A percentile compares a stretch with the other conserved stretches of the same genome.
Conservation (phyloP, 2,113 vertebrate species). For the Arothron firmamentum region DNA sequence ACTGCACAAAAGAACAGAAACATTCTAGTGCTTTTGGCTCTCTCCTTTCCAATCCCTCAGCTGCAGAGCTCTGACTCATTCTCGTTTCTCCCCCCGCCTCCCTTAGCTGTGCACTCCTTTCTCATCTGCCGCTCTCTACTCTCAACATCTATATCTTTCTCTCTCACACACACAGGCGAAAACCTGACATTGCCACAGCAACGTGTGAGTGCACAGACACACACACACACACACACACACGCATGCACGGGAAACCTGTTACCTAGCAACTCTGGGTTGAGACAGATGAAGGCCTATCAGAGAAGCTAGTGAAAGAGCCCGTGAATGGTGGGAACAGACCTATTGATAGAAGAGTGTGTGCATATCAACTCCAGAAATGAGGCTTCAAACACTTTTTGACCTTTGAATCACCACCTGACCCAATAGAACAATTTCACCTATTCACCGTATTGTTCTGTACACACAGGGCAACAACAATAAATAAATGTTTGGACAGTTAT, state of each 20-base stretch:
- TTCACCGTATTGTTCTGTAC: background rate
- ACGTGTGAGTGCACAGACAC: conserved; percentile 47
- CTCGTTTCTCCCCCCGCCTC: conserved; percentile 58
- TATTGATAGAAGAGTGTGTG: conserved; percentile 59
- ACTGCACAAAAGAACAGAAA: conserved; percentile 53
- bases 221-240: conserved; percentile 49
- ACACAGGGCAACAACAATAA: background rate
- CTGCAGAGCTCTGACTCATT: conserved; percentile 65
- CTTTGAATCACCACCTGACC: conserved; percentile 40
- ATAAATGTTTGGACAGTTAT: background rate
- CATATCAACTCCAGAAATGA: conserved; percentile 45
- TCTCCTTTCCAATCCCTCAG: conserved; percentile 45
- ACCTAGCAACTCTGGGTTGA: conserved; percentile 77
- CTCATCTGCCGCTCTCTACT: conserved; percentile 61
- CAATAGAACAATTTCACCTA: conserved; percentile 8
- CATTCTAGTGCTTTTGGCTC: conserved; percentile 56
- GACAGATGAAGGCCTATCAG: conserved; percentile 72
- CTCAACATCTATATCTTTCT: conserved; percentile 56
- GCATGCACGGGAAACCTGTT: conserved; percentile 70
- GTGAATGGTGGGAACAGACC: conserved; percentile 47
- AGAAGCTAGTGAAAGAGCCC: conserved; percentile 56
- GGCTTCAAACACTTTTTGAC: conserved; percentile 48
- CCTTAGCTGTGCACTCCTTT: conserved; percentile 54
- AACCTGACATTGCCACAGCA: conserved; percentile 64
- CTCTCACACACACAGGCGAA: conserved; percentile 60